Percentiles rank a stretch among this genome's conserved stretches.
Evolutionary conservation across 2,113 vertebrate species (phyloP).

Genomic region (Ailurus styani): DNA sequence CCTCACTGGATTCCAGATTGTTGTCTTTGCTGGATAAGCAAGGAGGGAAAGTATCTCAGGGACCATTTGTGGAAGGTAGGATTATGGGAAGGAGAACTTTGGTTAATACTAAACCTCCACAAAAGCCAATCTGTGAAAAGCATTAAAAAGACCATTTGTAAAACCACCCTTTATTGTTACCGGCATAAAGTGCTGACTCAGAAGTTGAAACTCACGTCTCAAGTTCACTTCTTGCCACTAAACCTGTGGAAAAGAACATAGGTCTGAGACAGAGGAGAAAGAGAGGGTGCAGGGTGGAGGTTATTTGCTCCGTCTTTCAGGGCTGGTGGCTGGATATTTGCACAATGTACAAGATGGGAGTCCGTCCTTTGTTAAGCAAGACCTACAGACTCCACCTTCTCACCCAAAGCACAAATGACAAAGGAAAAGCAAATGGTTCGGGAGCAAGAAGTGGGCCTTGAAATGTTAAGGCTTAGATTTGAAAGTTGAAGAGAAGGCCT

Average conservation of each 20-base stretch:
- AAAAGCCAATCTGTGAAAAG: background rate
- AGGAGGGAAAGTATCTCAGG: background rate
- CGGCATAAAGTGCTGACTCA: background rate
- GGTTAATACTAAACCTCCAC: background rate
- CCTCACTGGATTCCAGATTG: background rate
- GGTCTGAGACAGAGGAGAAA: background rate
- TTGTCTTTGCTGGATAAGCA: background rate
- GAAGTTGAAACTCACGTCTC: background rate
- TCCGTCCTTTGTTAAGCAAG: background rate
- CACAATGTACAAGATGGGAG: background rate
- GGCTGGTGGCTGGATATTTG: background rate
- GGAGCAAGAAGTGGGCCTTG: background rate
- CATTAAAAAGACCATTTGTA: background rate
- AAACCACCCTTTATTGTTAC: background rate
- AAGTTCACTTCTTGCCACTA: background rate
- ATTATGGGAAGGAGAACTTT: background rate
- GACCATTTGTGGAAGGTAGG: background rate
- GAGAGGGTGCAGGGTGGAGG: background rate
- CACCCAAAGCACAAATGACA: background rate
- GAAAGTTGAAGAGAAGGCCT: background rate
- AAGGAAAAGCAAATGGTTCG: background rate
- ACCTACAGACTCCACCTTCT: background rate
- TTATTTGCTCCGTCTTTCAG: too few relatives aligned
- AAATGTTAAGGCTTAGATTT: background rate
- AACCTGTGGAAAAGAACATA: background rate